These are phyloP conservation scores for Xiphophorus couchianus DNA, from an alignment of 2,113 vertebrate genomes.

Conservation along the genomic window DNA sequence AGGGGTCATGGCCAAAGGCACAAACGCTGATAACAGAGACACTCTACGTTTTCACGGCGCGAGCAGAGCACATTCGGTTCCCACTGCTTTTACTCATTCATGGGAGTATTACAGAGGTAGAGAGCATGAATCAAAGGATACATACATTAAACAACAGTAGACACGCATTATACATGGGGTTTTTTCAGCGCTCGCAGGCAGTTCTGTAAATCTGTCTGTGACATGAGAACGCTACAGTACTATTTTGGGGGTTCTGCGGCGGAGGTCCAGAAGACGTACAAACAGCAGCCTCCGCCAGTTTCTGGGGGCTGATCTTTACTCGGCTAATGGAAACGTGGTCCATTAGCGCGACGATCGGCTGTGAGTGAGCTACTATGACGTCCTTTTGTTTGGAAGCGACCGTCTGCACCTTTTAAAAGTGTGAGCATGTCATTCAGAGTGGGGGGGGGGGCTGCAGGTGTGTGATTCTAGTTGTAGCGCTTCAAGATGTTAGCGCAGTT, in stretches of 20 bases:
- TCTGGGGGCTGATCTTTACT: slow-evolving; percentile 17
- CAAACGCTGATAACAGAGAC: slow-evolving; percentile 15
- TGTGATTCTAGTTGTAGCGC: background rate
- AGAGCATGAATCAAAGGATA: slow-evolving; percentile 29
- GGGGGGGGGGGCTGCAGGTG: background rate
- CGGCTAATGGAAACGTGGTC: slow-evolving; percentile 50
- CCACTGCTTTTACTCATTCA: slow-evolving; percentile 39
- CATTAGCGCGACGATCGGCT: slow-evolving; percentile 48
- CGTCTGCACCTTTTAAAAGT: slow-evolving; percentile 17
- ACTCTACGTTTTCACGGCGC: slow-evolving; percentile 16
- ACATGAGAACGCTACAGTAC: slow-evolving; percentile 19
- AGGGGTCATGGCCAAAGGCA: slow-evolving; percentile 38
- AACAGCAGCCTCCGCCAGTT: background rate
- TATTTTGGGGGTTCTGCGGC: slow-evolving; percentile 23
- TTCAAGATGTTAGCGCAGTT: background rate
- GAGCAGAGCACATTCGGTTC: slow-evolving; percentile 14
- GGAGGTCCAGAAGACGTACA: slow-evolving; percentile 14
- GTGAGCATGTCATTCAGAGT: background rate
- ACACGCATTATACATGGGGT: slow-evolving; percentile 24
- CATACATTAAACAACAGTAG: slow-evolving; percentile 36
- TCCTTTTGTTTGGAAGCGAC: slow-evolving; percentile 69
- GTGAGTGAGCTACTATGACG: slow-evolving; percentile 66
- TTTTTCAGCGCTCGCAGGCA: slow-evolving; percentile 17
- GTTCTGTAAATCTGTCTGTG: slow-evolving; percentile 17
- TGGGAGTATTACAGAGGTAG: slow-evolving; percentile 6